phyloP scores from a whole-genome alignment of 2,113 vertebrate genomes.

The Piprites chloris region DNA sequence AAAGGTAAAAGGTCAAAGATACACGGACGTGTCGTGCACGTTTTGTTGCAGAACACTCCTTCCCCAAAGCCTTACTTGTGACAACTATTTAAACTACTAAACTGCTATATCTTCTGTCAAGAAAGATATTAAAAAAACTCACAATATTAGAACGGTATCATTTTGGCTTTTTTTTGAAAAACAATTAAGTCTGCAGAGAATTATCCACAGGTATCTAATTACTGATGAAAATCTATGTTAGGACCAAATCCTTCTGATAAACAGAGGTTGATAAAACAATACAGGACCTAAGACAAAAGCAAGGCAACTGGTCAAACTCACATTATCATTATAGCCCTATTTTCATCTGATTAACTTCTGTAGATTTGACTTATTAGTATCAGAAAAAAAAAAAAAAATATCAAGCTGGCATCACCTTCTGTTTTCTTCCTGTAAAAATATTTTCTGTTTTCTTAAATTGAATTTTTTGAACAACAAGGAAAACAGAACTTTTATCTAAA shows the following conservation, averaged over 20 bases:
- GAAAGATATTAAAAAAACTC: not conserved
- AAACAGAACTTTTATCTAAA: not conserved
- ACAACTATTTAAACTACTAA: not conserved
- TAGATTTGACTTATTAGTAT: not conserved
- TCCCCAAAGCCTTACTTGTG: not conserved
- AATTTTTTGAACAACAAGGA: not conserved
- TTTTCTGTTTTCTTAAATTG: not conserved
- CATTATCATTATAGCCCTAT: not conserved
- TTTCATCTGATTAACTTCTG: not conserved
- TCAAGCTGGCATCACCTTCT: not conserved
- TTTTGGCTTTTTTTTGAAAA: rapidly evolving
- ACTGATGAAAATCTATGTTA: not conserved
- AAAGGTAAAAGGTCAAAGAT: constrained; percentile 52
- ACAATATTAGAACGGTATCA: not conserved
- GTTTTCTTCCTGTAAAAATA: not conserved
- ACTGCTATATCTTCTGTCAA: not conserved
- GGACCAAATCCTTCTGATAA: not conserved
- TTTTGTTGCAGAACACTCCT: not conserved
- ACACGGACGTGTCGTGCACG: not conserved
- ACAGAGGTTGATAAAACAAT: not conserved
- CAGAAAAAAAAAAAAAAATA: not conserved
- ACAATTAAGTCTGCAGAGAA: not conserved
- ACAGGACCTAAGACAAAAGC: not conserved
- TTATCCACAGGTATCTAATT: not conserved
- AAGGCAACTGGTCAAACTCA: not conserved